These are phyloP conservation scores for Tachina grossa DNA, from an alignment of 2,888 invertebrate species.

Conservation along the genomic window DNA sequence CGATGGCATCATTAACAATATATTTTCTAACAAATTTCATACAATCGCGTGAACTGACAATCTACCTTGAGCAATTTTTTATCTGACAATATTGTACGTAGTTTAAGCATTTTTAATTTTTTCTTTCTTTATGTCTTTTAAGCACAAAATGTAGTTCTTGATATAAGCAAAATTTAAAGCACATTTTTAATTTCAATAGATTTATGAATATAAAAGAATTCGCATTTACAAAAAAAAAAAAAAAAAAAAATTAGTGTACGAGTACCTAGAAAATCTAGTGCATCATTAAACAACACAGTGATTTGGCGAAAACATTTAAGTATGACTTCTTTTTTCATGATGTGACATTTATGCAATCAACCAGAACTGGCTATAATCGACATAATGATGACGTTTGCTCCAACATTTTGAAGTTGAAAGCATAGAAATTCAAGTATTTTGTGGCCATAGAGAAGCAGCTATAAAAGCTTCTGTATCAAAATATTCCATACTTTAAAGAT, in stretches of 20 bases:
- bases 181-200: too few species aligned
- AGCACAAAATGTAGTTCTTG: too few species aligned
- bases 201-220: neutral
- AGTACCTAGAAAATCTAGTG: conserved; percentile 1
- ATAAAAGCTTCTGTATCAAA: conserved; percentile 30
- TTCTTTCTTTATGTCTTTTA: too few species aligned
- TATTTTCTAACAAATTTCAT: too few species aligned
- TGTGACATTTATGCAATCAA: conserved; percentile 12
- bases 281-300: conserved; percentile 21
- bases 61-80: too few species aligned
- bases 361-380: conserved; percentile 1
- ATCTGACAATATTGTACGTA: too few species aligned
- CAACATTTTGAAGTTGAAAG: conserved; percentile 23
- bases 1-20: too few species aligned
- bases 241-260: neutral
- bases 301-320: conserved; percentile 3
- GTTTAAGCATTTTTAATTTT: too few species aligned
- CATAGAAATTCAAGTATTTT: conserved; percentile 50
- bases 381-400: conserved; percentile 55
- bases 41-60: too few species aligned
- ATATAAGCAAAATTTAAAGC: too few species aligned
- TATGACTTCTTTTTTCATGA: neutral
- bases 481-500: conserved; percentile 31
- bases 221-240: too few species aligned
- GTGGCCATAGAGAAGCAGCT: neutral